Base-by-base conservation (phyloP, 2,888 invertebrate species). In the Mactromeris polynyma region DNA sequence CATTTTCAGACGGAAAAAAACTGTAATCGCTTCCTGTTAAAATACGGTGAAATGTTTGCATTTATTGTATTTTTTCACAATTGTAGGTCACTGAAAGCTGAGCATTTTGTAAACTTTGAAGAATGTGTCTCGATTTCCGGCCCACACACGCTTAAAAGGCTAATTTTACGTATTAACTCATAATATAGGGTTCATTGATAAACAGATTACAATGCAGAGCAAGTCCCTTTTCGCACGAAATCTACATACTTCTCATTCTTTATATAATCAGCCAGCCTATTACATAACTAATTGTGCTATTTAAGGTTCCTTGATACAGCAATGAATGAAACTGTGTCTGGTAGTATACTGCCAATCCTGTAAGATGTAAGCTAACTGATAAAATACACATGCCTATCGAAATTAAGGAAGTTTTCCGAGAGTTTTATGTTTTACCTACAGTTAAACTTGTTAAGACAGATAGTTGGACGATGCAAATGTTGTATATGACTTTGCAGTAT, bases 91-190 rank as follows among this genome's bases (percentile, higher is more conserved):
- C n/a, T 73, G 73, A 33, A 73, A 73, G 33, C 33, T 14, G 58
- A 64, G 58, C 1, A 64, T n/a, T 64, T 26, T 64, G n/a, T 64
- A 36, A 33, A 73, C 73, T 36, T 73, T 73, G 73, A 73, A 73
- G 73, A 73, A 33, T 73, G 21, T 46, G 64, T 69, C 73, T 83
- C 42, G 26, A 46, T 42, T 83, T 83, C 80, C 79, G 58, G 85
- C 64, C 89, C 89, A 89, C 89, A 89, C 89, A 79, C 89, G 83
- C 79, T 73, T 51, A 26, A 33, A 78, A 42, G 83, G 79, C 85
- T 83, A 89, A 85, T 86, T 89, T 83, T 81, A 80, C 69, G 80
- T 83, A 89, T 86, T 89, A 89, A 79, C 89, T 69, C 83, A 85
- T 82, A 69, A 81, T 89, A 69, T 26, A 69, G 51, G 89, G 89